These are phyloP conservation scores for Pseudopodoces humilis DNA, from an alignment of 2,113 vertebrate species.

Conservation along the genomic window DNA sequence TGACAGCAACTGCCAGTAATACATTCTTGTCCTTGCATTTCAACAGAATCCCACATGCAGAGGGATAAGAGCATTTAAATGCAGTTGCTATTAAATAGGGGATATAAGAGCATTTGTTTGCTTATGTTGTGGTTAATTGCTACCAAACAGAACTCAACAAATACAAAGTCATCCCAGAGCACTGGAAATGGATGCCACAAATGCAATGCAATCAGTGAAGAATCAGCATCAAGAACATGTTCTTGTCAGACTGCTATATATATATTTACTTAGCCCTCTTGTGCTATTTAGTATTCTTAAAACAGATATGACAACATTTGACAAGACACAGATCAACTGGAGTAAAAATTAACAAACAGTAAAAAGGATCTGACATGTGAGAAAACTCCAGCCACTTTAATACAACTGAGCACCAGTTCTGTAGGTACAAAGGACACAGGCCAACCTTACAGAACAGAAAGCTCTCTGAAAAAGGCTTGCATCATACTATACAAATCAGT, in stretches of 20 bases:
- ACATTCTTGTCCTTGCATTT: neutral
- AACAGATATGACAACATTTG: neutral
- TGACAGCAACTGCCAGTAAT: fast-evolving
- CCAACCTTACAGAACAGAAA: neutral
- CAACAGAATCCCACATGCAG: neutral
- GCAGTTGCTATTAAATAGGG: neutral
- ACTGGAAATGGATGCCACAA: neutral
- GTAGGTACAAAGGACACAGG: neutral
- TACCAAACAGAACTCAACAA: neutral
- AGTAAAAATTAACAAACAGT: neutral
- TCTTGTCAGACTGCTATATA: neutral
- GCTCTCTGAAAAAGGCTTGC: neutral
- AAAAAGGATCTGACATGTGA: neutral
- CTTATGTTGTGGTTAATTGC: neutral
- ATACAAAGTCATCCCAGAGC: neutral
- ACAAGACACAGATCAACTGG: neutral
- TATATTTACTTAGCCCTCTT: neutral
- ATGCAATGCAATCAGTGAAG: neutral
- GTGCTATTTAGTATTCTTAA: neutral
- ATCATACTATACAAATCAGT: neutral
- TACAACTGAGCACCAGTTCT: neutral
- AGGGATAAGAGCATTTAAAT: neutral
- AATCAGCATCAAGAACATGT: neutral
- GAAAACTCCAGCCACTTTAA: neutral
- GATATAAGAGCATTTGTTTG: neutral